Percentiles rank a stretch among this genome's conserved stretches.
Evolutionary conservation across 2,797 vertebrate genomes (phyloP).

Genomic region (Pangasius krempfi): DNA sequence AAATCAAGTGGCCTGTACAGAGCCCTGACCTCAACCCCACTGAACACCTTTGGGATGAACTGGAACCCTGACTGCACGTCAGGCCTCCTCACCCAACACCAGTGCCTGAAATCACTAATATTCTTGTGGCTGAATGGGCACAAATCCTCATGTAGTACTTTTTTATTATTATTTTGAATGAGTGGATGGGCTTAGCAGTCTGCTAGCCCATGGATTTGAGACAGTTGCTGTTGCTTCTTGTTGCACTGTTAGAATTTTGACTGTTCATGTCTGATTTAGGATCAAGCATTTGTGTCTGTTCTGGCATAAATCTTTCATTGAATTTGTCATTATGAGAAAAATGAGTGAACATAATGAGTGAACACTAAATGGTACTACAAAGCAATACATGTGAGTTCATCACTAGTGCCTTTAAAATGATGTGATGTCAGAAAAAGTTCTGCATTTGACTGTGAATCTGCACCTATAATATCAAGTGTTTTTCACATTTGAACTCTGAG

Average conservation of each 20-base stretch:
- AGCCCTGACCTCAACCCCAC: background rate
- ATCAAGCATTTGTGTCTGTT: slow-evolving; percentile 18
- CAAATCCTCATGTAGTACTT: background rate
- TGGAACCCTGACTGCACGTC: background rate
- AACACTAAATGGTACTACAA: background rate
- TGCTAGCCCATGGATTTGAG: background rate
- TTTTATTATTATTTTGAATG: background rate
- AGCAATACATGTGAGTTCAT: slow-evolving; percentile 5
- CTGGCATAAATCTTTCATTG: slow-evolving; percentile 1
- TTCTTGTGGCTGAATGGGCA: background rate
- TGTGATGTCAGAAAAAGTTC: background rate
- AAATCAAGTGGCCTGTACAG: background rate
- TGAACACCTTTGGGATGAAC: slow-evolving; percentile 1
- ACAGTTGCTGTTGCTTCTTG: slow-evolving; percentile 21
- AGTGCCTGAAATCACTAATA: background rate
- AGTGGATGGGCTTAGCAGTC: background rate
- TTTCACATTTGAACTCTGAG: slow-evolving; percentile 60
- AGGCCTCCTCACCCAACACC: background rate
- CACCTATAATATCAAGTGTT: slow-evolving; percentile 40
- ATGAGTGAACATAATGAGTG: background rate
- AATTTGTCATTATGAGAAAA: slow-evolving; percentile 20
- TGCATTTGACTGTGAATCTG: slow-evolving; percentile 16
- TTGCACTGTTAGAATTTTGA: slow-evolving; percentile 25
- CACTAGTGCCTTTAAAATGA: slow-evolving; percentile 20
- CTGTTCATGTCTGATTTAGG: slow-evolving; percentile 21